Conservation (phyloP, 2,113 vertebrate species). For the Uria aalge region DNA sequence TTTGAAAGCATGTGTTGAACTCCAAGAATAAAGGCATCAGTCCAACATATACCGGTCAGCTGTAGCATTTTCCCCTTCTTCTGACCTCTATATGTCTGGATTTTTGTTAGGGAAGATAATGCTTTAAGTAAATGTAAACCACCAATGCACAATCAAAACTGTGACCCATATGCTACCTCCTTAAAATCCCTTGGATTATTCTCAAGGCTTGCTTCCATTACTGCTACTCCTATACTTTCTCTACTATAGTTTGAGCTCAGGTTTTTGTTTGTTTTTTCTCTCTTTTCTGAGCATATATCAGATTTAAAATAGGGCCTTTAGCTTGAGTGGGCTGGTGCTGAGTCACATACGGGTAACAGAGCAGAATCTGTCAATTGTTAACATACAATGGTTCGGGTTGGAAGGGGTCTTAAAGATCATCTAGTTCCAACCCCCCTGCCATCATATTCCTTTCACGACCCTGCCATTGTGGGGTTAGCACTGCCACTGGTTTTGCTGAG, state of each 20-base stretch:
- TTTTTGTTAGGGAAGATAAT: constrained; percentile 48
- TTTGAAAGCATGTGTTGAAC: constrained; percentile 60
- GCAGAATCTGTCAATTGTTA: neutral
- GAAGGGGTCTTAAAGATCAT: too few relatives aligned
- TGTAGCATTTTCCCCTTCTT: constrained; percentile 31
- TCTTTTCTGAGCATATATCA: neutral
- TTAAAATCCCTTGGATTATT: constrained; percentile 28
- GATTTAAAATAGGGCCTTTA: neutral
- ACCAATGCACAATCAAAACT: neutral
- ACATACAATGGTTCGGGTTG: too few relatives aligned
- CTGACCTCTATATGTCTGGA: constrained; percentile 42
- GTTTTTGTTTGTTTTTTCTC: too few relatives aligned
- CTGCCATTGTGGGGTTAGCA: neutral
- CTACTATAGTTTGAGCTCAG: neutral
- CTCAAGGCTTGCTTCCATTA: constrained; percentile 20
- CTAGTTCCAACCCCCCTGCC: too few relatives aligned
- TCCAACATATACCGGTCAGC: constrained; percentile 49
- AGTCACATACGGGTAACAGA: neutral
- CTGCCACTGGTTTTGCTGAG: neutral
- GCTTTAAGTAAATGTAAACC: neutral
- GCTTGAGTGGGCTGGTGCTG: neutral
- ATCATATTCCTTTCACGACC: neutral
- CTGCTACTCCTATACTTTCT: neutral
- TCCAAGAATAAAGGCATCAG: constrained; percentile 47
- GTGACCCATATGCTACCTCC: constrained; percentile 6